Conservation (phyloP, 2,113 vertebrate genomes). For the Edolisoma coerulescens region DNA sequence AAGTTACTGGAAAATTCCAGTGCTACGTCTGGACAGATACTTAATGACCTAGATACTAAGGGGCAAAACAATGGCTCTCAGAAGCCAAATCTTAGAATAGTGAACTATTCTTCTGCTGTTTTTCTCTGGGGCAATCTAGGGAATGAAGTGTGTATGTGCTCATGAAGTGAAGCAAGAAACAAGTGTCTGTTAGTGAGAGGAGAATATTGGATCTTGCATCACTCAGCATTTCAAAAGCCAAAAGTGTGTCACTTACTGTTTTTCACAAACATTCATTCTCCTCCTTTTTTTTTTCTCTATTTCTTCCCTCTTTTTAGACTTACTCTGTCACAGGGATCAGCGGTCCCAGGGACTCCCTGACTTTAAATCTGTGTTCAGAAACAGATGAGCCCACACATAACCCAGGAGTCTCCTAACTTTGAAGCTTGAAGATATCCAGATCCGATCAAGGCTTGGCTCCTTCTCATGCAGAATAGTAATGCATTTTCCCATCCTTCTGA, state of each 20-base stretch:
- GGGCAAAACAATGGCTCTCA: background rate
- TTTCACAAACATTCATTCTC: background rate
- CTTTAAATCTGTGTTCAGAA: background rate
- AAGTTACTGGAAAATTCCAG: background rate
- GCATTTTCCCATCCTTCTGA: slow-evolving; percentile 41
- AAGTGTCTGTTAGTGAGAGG: background rate
- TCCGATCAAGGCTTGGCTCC: background rate
- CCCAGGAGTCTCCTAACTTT: background rate
- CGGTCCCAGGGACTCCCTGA: background rate
- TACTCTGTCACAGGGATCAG: background rate
- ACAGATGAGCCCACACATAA: background rate
- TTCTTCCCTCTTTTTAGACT: background rate
- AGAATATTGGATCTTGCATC: background rate
- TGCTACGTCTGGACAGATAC: background rate
- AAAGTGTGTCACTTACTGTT: background rate
- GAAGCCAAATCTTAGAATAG: background rate
- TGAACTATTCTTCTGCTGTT: background rate
- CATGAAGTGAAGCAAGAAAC: background rate
- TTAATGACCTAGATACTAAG: background rate
- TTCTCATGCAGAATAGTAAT: background rate
- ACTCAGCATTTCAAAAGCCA: background rate
- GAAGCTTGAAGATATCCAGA: background rate
- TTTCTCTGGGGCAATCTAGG: background rate
- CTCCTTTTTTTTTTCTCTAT: background rate
- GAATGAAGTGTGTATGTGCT: background rate